These are phyloP conservation scores for Prochilodus magdalenae DNA, from an alignment of 2,113 vertebrate genomes.

Conservation along the genomic window DNA sequence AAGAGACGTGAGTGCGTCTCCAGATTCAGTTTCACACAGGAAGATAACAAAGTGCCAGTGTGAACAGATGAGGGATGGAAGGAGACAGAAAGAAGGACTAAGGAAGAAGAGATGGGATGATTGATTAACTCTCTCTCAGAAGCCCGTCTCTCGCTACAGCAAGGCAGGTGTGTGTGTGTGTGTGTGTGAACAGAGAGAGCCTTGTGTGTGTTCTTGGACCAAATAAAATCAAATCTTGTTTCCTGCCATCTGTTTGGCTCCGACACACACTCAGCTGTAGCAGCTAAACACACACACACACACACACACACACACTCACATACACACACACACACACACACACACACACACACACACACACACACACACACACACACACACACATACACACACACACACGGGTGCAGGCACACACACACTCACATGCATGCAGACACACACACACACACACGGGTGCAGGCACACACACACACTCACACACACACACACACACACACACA, in stretches of 20 bases:
- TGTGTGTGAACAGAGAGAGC: constrained; percentile 34
- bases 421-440: constrained; percentile 11
- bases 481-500: constrained; percentile 4
- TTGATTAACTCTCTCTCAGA: constrained; percentile 24
- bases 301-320: constrained; percentile 5
- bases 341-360: constrained; percentile 11
- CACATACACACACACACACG: constrained; percentile 11
- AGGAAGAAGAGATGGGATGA: constrained; percentile 3
- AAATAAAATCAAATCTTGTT: constrained; percentile 33
- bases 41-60: background rate
- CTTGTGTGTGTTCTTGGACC: constrained; percentile 39
- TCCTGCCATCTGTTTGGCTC: constrained; percentile 48
- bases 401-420: background rate
- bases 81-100: background rate
- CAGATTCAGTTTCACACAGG: background rate
- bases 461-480: constrained; percentile 17
- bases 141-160: background rate
- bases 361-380: constrained; percentile 10
- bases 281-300: constrained; percentile 7
- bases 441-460: constrained; percentile 3
- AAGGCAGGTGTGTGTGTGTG: constrained; percentile 37
- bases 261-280: constrained; percentile 23
- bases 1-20: background rate
- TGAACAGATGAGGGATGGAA: background rate
- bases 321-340: background rate